Conservation (phyloP, 2,113 vertebrate genomes). For the Stegostoma tigrinum region DNA sequence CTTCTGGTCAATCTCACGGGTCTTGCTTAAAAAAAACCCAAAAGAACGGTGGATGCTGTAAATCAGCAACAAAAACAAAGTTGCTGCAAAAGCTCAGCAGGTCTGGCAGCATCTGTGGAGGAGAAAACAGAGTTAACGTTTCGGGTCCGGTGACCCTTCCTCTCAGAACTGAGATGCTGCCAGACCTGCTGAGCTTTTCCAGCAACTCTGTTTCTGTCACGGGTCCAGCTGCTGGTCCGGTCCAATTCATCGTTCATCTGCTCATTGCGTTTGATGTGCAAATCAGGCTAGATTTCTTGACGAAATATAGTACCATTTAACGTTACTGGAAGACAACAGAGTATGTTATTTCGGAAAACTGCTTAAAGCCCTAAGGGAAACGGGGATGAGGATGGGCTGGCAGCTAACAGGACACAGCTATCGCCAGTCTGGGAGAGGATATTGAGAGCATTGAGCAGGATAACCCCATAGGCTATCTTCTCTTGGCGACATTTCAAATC, state of each 20-base stretch:
- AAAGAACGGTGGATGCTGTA: no score
- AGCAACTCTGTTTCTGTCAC: no score
- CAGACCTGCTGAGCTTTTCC: no score
- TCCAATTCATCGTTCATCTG: not conserved
- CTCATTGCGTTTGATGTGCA: not conserved
- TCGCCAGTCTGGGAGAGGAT: not conserved
- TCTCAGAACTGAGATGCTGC: no score
- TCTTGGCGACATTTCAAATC: not conserved
- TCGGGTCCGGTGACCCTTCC: no score
- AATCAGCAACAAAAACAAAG: no score
- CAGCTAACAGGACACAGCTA: not conserved
- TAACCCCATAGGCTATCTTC: not conserved
- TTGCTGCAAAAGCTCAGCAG: no score
- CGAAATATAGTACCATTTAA: not conserved
- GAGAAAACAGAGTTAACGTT: no score
- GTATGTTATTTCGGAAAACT: not conserved
- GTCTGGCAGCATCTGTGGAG: no score
- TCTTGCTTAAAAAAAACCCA: not conserved
- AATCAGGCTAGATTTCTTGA: not conserved
- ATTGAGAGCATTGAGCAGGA: not conserved
- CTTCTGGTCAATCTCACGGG: not conserved
- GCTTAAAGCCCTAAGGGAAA: not conserved
- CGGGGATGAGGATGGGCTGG: not conserved
- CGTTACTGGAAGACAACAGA: not conserved
- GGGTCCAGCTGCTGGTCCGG: not conserved